phyloP scores from a whole-genome alignment of 2,797 vertebrate genomes.

The Eulemur mongoz region DNA sequence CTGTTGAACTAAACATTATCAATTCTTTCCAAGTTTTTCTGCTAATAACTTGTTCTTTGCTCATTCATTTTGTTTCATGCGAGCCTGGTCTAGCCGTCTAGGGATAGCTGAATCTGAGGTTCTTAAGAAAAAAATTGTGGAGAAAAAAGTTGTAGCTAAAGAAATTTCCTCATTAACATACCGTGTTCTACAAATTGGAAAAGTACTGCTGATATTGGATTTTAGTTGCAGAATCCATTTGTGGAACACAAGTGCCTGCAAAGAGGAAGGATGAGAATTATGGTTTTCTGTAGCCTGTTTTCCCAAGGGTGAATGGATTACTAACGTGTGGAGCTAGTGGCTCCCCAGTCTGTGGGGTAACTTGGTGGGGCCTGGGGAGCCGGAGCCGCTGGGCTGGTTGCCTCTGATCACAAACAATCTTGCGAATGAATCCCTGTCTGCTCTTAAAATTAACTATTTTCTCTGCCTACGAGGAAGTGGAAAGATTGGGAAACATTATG shows the following conservation, averaged over 20 bases:
- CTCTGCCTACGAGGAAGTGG: background rate
- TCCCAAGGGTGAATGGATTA: background rate
- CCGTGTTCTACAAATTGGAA: background rate
- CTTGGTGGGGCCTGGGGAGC: background rate
- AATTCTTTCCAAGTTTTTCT: background rate
- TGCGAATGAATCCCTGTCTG: background rate
- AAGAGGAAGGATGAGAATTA: background rate
- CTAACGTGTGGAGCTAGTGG: background rate
- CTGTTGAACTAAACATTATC: background rate
- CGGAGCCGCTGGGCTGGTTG: background rate
- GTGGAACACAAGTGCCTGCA: background rate
- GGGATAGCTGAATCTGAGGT: background rate
- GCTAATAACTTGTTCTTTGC: background rate
- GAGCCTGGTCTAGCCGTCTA: background rate
- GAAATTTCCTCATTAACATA: background rate
- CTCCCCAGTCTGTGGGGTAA: background rate
- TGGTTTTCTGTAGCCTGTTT: background rate
- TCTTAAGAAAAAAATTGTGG: slow-evolving; percentile 15
- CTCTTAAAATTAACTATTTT: background rate
- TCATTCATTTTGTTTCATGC: background rate
- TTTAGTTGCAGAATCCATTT: slow-evolving; percentile 16
- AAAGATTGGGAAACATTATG: background rate
- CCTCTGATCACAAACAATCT: background rate
- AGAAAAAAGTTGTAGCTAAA: background rate
- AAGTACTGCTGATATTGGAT: background rate